phyloP scores from a whole-genome alignment of 1,140 invertebrate species.

The Orius insidiosus region DNA sequence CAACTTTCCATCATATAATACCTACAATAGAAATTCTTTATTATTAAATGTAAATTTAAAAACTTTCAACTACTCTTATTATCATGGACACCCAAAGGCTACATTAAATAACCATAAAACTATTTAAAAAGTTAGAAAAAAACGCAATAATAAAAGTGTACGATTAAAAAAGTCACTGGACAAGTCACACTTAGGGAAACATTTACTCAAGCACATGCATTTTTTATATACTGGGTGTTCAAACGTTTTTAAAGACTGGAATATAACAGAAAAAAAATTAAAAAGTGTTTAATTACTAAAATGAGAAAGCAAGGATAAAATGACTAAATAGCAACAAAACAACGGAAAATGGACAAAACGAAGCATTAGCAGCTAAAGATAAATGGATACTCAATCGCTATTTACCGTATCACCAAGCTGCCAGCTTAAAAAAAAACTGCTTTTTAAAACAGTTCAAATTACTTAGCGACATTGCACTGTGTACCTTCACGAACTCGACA shows the following conservation, averaged over 20 bases:
- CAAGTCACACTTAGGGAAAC: neutral
- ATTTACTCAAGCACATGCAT: neutral
- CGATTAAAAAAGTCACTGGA: too few species aligned
- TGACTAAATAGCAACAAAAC: neutral
- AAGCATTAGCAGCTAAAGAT: neutral
- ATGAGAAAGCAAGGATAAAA: neutral
- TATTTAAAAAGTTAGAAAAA: too few species aligned
- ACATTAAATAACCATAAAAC: too few species aligned
- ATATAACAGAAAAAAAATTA: too few species aligned
- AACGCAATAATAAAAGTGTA: too few species aligned
- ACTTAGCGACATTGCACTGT: too few species aligned
- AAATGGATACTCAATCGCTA: neutral
- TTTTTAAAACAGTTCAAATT: too few species aligned
- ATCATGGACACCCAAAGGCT: too few species aligned
- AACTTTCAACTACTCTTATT: too few species aligned
- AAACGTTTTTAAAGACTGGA: too few species aligned
- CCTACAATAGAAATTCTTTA: slow-evolving; percentile 51
- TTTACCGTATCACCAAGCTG: neutral
- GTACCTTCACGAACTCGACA: too few species aligned
- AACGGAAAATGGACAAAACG: neutral
- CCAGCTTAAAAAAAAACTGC: neutral
- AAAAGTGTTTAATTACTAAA: neutral
- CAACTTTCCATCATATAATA: slow-evolving; percentile 94
- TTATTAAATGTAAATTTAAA: too few species aligned
- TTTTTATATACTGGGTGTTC: neutral